Conservation (phyloP, 2,113 vertebrate genomes). For the Aptenodytes patagonicus region DNA sequence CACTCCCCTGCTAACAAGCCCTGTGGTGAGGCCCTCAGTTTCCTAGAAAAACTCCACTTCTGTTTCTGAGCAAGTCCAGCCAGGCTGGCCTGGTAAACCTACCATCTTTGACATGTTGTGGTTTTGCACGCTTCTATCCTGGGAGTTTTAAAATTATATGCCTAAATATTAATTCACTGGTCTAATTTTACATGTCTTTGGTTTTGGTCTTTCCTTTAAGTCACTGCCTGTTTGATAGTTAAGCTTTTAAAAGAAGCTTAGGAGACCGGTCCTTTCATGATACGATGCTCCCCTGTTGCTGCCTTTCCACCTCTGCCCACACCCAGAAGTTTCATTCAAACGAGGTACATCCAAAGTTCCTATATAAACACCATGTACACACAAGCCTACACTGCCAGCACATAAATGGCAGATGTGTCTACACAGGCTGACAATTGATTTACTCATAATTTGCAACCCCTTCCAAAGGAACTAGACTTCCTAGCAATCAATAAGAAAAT, state of each 20-base stretch:
- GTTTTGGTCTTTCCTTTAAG: neutral
- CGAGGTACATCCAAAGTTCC: neutral
- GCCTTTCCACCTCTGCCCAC: neutral
- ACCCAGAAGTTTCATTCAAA: neutral
- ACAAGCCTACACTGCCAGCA: neutral
- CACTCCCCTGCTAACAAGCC: neutral
- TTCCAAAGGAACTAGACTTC: neutral
- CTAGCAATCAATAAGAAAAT: slow-evolving; percentile 17
- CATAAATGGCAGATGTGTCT: neutral
- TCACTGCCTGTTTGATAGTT: neutral
- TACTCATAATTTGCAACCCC: neutral
- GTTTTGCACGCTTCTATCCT: neutral
- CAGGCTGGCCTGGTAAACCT: neutral
- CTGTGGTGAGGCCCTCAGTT: accelerated
- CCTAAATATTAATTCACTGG: neutral
- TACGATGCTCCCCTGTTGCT: accelerated
- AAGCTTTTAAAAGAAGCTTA: neutral
- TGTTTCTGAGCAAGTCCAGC: neutral
- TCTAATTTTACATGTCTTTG: neutral
- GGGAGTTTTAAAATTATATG: neutral
- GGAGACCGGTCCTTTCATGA: accelerated
- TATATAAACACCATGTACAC: neutral
- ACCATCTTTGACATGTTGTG: accelerated
- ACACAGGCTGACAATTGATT: neutral
- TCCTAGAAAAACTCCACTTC: neutral